Conservation (phyloP, 2,888 invertebrate species). For the Megalurothrips usitatus region DNA sequence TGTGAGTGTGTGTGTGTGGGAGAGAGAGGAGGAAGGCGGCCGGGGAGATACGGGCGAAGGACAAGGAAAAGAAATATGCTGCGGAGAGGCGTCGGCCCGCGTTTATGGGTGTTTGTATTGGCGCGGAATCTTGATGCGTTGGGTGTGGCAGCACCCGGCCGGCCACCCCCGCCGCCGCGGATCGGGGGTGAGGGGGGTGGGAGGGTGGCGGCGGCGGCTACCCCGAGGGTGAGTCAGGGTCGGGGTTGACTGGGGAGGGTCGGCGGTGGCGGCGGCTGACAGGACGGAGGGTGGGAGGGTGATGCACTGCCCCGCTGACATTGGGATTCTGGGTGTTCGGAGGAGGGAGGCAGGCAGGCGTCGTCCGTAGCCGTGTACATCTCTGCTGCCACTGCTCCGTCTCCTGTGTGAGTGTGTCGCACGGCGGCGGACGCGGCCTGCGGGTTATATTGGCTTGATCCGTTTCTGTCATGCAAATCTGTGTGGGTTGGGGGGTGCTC, state of each 20-base stretch:
- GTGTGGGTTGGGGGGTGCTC: no score
- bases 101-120: neutral
- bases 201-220: neutral
- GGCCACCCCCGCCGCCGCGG: neutral
- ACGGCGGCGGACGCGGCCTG: no score
- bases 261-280: neutral
- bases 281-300: neutral
- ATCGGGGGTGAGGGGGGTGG: neutral
- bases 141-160: neutral
- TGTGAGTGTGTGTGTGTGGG: no score
- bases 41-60: no score
- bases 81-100: neutral
- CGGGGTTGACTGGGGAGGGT: no score
- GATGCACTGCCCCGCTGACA: neutral
- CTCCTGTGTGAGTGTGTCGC: neutral
- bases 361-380: neutral
- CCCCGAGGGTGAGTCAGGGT: neutral
- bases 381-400: neutral
- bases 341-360: neutral
- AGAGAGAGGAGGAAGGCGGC: no score
- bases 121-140: neutral
- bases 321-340: constrained; percentile 3
- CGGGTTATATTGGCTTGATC: constrained; percentile 13
- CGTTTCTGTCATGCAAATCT: neutral
- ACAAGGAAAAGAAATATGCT: neutral